A percentile compares a stretch with the other conserved stretches of the same genome.
Evolutionary conservation across 2,113 vertebrate species (phyloP).

Genomic region (Lutjanus erythropterus): DNA sequence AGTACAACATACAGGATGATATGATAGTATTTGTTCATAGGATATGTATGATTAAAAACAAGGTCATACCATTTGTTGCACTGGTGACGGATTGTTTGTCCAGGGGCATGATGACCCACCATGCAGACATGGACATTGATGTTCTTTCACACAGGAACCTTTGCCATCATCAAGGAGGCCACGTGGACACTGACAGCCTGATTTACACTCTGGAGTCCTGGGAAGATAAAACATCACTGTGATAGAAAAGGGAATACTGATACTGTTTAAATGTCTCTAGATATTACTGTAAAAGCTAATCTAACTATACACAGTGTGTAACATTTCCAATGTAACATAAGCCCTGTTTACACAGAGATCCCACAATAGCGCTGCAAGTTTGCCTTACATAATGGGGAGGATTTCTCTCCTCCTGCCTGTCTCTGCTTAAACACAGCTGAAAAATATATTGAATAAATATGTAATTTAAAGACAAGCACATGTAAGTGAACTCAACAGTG

Average conservation of each 20-base stretch:
- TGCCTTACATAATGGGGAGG: too few relatives aligned
- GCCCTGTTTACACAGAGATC: too few relatives aligned
- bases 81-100: slow-evolving; percentile 79
- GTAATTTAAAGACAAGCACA: too few relatives aligned
- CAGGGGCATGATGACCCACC: slow-evolving; percentile 85
- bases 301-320: too few relatives aligned
- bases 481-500: too few relatives aligned
- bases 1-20: background rate
- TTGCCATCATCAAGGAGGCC: slow-evolving; percentile 89
- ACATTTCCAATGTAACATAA: too few relatives aligned
- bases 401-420: too few relatives aligned
- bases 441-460: too few relatives aligned
- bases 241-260: background rate
- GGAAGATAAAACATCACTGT: background rate
- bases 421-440: too few relatives aligned
- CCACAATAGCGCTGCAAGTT: too few relatives aligned
- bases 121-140: slow-evolving; percentile 91
- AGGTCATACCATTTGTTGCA: slow-evolving; percentile 92
- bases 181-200: slow-evolving; percentile 91
- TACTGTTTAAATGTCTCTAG: too few relatives aligned
- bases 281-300: background rate
- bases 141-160: slow-evolving; percentile 87
- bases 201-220: slow-evolving; percentile 88
- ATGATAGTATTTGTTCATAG: background rate
- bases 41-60: background rate